These are phyloP conservation scores for Mormyrus hasselquistii DNA, from an alignment of 2,797 vertebrate genomes.

Conservation along the genomic window DNA sequence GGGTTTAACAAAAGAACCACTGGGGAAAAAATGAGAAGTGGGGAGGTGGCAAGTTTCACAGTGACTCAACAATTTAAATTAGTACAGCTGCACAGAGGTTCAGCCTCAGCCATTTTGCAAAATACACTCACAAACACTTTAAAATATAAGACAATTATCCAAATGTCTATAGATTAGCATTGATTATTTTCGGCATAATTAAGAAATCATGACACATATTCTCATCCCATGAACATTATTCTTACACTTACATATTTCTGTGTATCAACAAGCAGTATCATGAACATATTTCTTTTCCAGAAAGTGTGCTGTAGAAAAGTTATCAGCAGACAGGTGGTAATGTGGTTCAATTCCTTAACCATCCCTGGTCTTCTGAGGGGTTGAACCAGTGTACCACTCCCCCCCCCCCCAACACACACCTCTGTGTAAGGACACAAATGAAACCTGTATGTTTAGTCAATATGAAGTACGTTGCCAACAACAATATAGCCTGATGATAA, in stretches of 20 bases:
- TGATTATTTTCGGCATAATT: neutral
- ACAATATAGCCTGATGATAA: constrained; percentile 34
- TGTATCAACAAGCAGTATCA: neutral
- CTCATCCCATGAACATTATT: neutral
- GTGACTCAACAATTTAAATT: constrained; percentile 10
- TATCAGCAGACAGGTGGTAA: neutral
- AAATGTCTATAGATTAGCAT: neutral
- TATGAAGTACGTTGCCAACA: constrained; percentile 42
- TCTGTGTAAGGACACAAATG: neutral
- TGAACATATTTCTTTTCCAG: neutral
- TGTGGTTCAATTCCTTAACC: neutral
- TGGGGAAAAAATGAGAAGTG: neutral
- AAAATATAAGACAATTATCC: neutral
- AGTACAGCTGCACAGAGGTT: neutral
- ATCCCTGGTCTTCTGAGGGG: neutral
- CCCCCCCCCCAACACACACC: neutral
- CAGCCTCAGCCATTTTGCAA: neutral
- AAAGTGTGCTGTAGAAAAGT: neutral
- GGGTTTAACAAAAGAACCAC: neutral
- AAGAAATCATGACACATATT: neutral
- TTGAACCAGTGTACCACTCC: neutral
- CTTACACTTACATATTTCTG: neutral
- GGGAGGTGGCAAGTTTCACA: neutral
- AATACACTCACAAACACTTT: neutral
- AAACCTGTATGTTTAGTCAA: constrained; percentile 30